These are phyloP conservation scores for Drosophila arawakana DNA, from an alignment of 1,140 invertebrate genomes.

Conservation along the genomic window DNA sequence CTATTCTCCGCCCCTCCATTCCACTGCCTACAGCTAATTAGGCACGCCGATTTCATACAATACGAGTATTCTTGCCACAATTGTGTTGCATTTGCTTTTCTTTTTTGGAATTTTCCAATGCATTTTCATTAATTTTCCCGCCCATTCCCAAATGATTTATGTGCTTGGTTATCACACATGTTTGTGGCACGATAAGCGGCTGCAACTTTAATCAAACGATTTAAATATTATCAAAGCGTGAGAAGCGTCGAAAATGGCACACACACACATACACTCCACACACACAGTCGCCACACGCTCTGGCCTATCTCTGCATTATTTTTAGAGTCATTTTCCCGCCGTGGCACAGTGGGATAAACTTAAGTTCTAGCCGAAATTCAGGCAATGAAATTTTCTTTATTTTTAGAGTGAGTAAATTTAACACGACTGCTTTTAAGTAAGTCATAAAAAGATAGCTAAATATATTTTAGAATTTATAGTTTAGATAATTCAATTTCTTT, in stretches of 20 bases:
- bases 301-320: conserved; percentile 39
- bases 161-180: conserved; percentile 36
- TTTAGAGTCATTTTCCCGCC: conserved; percentile 51
- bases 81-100: conserved; percentile 29
- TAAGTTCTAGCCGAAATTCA: too few relatives aligned
- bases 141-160: conserved; percentile 56
- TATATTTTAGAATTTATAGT: too few relatives aligned
- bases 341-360: neutral
- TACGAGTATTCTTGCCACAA: neutral
- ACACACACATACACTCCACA: neutral
- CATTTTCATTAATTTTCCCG: neutral
- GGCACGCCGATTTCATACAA: neutral
- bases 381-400: too few relatives aligned
- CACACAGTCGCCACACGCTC: neutral
- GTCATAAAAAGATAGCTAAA: too few relatives aligned
- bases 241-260: conserved; percentile 31
- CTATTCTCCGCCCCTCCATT: too few relatives aligned
- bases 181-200: conserved; percentile 46
- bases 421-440: too few relatives aligned
- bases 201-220: conserved; percentile 58
- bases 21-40: neutral
- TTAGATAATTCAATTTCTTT: too few relatives aligned
- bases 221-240: conserved; percentile 62
- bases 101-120: neutral
- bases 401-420: too few relatives aligned